phyloP scores from a whole-genome alignment of 2,113 vertebrate genomes.

The Trogon surrucura region DNA sequence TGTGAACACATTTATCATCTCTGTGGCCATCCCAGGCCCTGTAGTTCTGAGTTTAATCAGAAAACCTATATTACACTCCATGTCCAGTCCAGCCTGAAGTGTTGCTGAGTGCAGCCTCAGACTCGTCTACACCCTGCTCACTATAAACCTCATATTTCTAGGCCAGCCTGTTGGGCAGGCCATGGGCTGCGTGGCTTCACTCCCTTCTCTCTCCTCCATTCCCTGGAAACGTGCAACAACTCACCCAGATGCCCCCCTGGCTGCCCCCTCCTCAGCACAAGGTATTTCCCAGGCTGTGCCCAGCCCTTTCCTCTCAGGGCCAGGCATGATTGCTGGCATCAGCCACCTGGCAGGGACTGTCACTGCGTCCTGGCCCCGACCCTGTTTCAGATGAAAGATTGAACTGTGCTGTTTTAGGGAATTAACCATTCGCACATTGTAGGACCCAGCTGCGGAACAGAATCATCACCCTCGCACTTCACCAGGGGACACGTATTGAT shows the following conservation, averaged over 20 bases:
- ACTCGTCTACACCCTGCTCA: background rate
- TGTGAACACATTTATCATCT: background rate
- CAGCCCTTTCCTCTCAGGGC: background rate
- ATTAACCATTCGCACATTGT: background rate
- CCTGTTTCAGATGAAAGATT: background rate
- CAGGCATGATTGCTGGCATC: fast-evolving
- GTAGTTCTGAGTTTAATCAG: background rate
- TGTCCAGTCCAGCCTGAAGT: background rate
- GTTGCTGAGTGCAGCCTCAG: background rate
- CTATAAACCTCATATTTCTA: background rate
- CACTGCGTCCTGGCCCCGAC: background rate
- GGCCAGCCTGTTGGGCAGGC: fast-evolving
- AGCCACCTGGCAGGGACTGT: background rate
- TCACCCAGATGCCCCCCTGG: background rate
- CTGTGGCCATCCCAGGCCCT: background rate
- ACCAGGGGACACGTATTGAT: background rate
- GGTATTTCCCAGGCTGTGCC: background rate
- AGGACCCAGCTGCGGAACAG: background rate
- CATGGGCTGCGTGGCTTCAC: background rate
- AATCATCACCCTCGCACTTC: background rate
- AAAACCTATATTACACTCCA: background rate
- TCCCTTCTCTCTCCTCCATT: background rate
- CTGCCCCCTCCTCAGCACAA: background rate
- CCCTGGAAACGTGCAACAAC: fast-evolving
- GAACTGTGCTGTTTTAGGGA: background rate